These are phyloP conservation scores for Scelioninae gen. 2 DNA, from an alignment of 2,888 invertebrate genomes.

Conservation along the genomic window DNA sequence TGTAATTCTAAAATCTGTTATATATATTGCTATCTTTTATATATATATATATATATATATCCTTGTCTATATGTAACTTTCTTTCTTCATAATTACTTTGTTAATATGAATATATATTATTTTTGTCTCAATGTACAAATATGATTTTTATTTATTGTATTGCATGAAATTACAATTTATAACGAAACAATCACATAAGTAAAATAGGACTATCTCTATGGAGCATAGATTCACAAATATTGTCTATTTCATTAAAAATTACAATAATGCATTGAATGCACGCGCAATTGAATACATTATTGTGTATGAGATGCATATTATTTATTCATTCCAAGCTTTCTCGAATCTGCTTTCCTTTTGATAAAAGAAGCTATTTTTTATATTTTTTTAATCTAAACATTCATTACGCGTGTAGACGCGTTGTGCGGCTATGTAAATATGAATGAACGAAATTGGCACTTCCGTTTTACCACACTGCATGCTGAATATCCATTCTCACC, in stretches of 20 bases:
- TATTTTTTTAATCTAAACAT: slow-evolving; percentile 48
- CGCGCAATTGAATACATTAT: neutral
- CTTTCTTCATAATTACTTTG: slow-evolving; percentile 10
- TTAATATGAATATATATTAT: slow-evolving; percentile 14
- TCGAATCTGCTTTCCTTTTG: slow-evolving; percentile 23
- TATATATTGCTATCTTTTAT: slow-evolving; percentile 1
- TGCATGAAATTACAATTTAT: slow-evolving; percentile 3
- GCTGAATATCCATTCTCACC: slow-evolving; percentile 56
- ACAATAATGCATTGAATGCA: neutral
- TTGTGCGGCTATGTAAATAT: slow-evolving; percentile 72
- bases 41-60: slow-evolving; percentile 2
- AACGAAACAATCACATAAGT: neutral
- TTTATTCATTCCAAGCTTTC: neutral
- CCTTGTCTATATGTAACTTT: slow-evolving; percentile 7
- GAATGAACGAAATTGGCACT: slow-evolving; percentile 48
- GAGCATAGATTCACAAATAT: slow-evolving; percentile 16
- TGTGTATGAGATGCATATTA: slow-evolving; percentile 2
- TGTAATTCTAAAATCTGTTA: neutral
- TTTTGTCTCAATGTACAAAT: slow-evolving; percentile 7
- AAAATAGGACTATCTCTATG: slow-evolving; percentile 5
- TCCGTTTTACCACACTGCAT: slow-evolving; percentile 47
- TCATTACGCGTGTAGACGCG: slow-evolving; percentile 71
- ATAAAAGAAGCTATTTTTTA: slow-evolving; percentile 27
- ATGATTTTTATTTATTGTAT: neutral
- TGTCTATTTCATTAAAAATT: slow-evolving; percentile 5